Percentiles rank a stretch among this genome's conserved stretches.
Conservation (phyloP, 2,888 invertebrate species). For the Drosophila multiciliata region DNA sequence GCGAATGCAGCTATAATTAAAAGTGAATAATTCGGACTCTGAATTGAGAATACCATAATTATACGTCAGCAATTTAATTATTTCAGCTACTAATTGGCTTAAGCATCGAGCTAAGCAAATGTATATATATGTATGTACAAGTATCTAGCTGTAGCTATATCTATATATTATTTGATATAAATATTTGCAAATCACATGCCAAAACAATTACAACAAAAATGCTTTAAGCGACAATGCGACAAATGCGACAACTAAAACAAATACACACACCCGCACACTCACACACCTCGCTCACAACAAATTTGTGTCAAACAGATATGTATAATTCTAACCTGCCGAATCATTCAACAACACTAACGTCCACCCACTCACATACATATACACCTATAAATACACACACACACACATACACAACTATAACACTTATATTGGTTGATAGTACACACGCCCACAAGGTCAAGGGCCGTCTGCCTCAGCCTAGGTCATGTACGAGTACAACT, state of each 20-base stretch:
- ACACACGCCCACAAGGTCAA: constrained; percentile 66
- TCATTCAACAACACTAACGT: constrained; percentile 45
- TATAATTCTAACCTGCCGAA: constrained; percentile 39
- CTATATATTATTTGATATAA: neutral
- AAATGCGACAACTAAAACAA: constrained; percentile 7
- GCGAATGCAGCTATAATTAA: neutral
- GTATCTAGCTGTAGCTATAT: constrained; percentile 12
- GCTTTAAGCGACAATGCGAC: constrained; percentile 8
- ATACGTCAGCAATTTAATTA: constrained; percentile 13
- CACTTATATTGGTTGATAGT: constrained; percentile 18
- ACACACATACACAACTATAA: neutral
- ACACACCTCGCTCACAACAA: neutral
- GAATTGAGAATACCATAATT: neutral
- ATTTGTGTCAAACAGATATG: constrained; percentile 33
- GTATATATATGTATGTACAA: constrained; percentile 60
- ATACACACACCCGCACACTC: neutral
- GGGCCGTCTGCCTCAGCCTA: constrained; percentile 72
- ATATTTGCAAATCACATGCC: constrained; percentile 41
- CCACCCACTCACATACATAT: constrained; percentile 4
- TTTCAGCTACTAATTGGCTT: constrained; percentile 48
- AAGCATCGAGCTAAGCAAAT: constrained; percentile 36
- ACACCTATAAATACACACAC: constrained; percentile 3
- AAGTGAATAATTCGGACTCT: neutral
- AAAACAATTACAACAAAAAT: constrained; percentile 34
- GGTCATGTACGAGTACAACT: constrained; percentile 62